Evolutionary conservation across 1,140 invertebrate genomes (phyloP), one percentile per base, ranked within the genome.

Genomic region (Apocrypta bakeri): DNA sequence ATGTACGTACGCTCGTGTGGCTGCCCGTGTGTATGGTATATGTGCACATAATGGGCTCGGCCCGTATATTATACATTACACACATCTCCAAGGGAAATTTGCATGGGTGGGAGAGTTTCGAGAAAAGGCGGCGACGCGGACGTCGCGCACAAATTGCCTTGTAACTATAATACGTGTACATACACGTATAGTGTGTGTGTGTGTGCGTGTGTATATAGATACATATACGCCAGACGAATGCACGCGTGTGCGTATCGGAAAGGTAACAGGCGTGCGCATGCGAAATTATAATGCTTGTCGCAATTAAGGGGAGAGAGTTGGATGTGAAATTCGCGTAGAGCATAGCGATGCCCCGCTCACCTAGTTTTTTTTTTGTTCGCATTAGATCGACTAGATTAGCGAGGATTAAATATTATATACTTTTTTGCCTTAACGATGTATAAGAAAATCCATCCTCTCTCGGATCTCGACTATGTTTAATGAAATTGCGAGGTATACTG

Each of bases 61-160:
- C 48, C 12, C 40, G 48, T 2, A 6, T n/a, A 17, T 37, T n/a
- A 56, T 56, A 56, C 3, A 56, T n/a, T n/a, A n/a, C 17, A n/a
- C 48, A 7, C 48, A 56, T 56, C 48, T 56, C 31, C 14, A 14
- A 31, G 76, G 40, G 42, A 79, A 56, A 63, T 79, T 79, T 79
- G 78, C 66, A 79, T 79, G 68, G 66, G 21, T 37, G 66, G 48
- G 21, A 48, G 42, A 61, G 78, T 79, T 79, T 31, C 42, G 56
- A 29, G 42, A 17, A 79, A 48, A 21, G 40, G 21, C 42, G 68
- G 27, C 64, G 31, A 69, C n/a, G n/a, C n/a, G n/a, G n/a, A n/a
- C 27, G 63, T 24, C 40, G 63, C 12, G 33, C 48, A 37, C 3
- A 56, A 77, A 77, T 77, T 77, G 63, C 75, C 63, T 77, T 68